phyloP scores from a whole-genome alignment of 1,140 invertebrate species.

The Augochlora pura region DNA sequence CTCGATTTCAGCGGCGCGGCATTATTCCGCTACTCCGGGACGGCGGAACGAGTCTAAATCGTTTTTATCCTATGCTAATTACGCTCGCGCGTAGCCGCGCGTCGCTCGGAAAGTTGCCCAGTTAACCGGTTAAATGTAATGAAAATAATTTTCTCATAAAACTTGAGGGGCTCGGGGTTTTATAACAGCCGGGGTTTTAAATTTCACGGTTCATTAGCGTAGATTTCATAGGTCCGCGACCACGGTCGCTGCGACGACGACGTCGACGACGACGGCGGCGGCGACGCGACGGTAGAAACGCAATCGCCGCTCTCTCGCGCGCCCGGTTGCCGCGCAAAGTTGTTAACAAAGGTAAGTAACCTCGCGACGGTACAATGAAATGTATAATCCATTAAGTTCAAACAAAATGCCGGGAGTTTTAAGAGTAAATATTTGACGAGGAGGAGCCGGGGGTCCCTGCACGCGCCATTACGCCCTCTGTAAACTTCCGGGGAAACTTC shows the following conservation, averaged over 20 bases:
- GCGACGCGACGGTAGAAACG: not conserved
- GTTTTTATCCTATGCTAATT: too few relatives aligned
- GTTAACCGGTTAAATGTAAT: too few relatives aligned
- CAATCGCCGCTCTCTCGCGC: not conserved
- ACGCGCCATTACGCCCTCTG: slow-evolving; percentile 3
- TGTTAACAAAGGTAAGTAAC: slow-evolving; percentile 6
- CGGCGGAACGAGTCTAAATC: too few relatives aligned
- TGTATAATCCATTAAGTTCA: slow-evolving; percentile 6
- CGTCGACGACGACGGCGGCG: too few relatives aligned
- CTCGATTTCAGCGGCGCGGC: too few relatives aligned
- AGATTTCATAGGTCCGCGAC: not conserved
- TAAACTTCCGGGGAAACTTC: not conserved
- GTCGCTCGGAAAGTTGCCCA: too few relatives aligned
- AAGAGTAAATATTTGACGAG: slow-evolving; percentile 6
- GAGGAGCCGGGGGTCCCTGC: not conserved
- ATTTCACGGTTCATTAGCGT: slow-evolving; percentile 3
- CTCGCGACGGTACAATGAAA: not conserved
- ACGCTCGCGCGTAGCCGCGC: too few relatives aligned
- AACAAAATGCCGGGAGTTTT: slow-evolving; percentile 4
- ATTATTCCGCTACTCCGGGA: too few relatives aligned
- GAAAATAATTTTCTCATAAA: too few relatives aligned
- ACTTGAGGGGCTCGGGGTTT: not conserved
- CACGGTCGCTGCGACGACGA: too few relatives aligned
- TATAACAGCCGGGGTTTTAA: not conserved
- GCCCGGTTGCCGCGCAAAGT: not conserved